Evolutionary conservation across 2,888 invertebrate genomes (phyloP).

Genomic region (Andricus quercusramuli): DNA sequence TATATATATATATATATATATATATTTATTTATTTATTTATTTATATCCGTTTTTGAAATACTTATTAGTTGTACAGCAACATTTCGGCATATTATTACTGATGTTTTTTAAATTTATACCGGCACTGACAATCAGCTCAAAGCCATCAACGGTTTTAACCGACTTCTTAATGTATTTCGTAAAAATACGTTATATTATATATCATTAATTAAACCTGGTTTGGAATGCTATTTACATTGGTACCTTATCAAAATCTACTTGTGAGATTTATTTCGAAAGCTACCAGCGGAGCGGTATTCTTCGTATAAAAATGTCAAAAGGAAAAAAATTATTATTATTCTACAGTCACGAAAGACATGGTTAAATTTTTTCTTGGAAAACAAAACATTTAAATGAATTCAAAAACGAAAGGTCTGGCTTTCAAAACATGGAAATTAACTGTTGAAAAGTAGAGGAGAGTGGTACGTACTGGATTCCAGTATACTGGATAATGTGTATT

Average conservation of each 20-base stretch:
- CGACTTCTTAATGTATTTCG: conserved; percentile 6
- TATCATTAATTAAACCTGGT: conserved; percentile 19
- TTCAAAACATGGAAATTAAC: not conserved
- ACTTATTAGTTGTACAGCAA: not conserved
- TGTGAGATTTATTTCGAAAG: conserved; percentile 8
- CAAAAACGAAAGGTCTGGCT: not conserved
- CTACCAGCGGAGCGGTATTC: conserved; percentile 20
- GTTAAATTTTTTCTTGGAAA: not conserved
- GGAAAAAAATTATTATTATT: conserved; percentile 4
- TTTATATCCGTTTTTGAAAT: not conserved
- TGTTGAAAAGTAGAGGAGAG: not conserved
- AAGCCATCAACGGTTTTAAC: conserved; percentile 2
- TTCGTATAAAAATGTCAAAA: conserved; percentile 9
- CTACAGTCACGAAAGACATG: not conserved
- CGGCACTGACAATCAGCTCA: conserved; percentile 6
- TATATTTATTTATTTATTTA: too few species aligned
- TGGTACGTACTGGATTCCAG: too few species aligned
- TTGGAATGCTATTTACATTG: conserved; percentile 31
- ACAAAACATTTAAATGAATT: not conserved
- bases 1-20: too few species aligned
- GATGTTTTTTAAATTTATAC: not conserved
- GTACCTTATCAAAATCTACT: conserved; percentile 35
- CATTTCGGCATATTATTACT: not conserved
- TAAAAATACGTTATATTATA: conserved; percentile 22
- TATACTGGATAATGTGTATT: too few species aligned